Percentiles rank a stretch among this genome's conserved stretches.
Evolutionary conservation across 2,888 invertebrate species (phyloP).

Genomic region (Hanleya hanleyi): DNA sequence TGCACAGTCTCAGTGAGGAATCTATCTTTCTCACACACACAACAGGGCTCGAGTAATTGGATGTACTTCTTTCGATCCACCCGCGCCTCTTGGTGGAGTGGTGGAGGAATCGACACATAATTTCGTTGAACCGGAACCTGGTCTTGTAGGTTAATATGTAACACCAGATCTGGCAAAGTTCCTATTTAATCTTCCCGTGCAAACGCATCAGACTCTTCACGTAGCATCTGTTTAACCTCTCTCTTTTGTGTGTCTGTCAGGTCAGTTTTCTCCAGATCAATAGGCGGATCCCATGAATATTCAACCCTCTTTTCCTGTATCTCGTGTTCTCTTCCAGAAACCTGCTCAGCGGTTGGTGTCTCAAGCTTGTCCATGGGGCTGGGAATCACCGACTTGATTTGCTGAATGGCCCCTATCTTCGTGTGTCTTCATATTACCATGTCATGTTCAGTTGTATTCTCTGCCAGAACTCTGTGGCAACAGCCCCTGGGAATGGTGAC

Average conservation of each 20-base stretch:
- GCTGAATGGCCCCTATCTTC: neutral
- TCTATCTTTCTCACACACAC: too few relatives aligned
- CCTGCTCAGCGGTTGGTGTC: neutral
- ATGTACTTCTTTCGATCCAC: too few relatives aligned
- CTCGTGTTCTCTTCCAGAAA: too few relatives aligned
- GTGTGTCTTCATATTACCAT: neutral
- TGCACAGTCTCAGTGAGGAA: too few relatives aligned
- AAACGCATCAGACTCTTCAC: slow-evolving; percentile 35
- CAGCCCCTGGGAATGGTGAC: neutral
- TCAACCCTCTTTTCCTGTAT: too few relatives aligned
- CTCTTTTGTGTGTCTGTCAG: slow-evolving; percentile 21
- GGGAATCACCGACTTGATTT: neutral
- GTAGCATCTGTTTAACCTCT: slow-evolving; percentile 20
- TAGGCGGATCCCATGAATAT: slow-evolving; percentile 35
- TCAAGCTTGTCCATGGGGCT: neutral
- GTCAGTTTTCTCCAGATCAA: slow-evolving; percentile 18
- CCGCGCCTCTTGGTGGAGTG: too few relatives aligned
- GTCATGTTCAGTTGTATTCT: neutral
- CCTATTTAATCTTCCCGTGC: slow-evolving; percentile 35
- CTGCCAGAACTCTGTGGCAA: neutral
- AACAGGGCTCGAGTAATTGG: too few relatives aligned
- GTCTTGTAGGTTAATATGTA: slow-evolving; percentile 36
- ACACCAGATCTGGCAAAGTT: slow-evolving; percentile 23
- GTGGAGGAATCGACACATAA: slow-evolving; percentile 35
- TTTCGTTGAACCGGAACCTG: slow-evolving; percentile 28